These are phyloP conservation scores for Drosophila erecta DNA, from an alignment of 1,140 invertebrate genomes.

Conservation along the genomic window DNA sequence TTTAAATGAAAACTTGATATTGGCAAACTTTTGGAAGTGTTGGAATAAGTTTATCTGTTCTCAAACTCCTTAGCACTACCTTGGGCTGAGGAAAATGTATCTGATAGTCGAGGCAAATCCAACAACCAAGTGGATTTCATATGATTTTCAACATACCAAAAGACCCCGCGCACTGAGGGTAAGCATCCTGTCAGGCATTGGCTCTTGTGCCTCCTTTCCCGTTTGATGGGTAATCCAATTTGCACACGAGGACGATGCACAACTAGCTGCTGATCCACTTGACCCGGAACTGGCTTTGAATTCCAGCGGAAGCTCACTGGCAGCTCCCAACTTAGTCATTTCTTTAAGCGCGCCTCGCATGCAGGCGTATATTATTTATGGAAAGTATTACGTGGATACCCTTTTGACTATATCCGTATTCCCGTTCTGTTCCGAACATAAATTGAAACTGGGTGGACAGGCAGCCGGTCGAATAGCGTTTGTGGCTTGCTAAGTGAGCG, in stretches of 20 bases:
- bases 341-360: constrained; percentile 8
- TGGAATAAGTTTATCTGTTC: too few species aligned
- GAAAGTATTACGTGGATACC: constrained; percentile 19
- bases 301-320: constrained; percentile 16
- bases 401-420: constrained; percentile 32
- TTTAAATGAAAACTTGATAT: too few species aligned
- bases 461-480: background rate
- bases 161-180: constrained; percentile 58
- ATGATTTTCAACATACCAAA: constrained; percentile 62
- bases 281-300: constrained; percentile 27
- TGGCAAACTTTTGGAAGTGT: too few species aligned
- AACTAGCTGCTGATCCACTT: constrained; percentile 47
- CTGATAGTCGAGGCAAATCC: background rate
- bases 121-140: background rate
- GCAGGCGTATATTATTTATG: constrained; percentile 47
- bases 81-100: too few species aligned
- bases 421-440: constrained; percentile 16
- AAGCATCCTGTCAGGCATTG: constrained; percentile 53
- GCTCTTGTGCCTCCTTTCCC: constrained; percentile 11
- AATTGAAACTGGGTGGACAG: constrained; percentile 19
- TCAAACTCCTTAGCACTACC: too few species aligned
- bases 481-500: background rate
- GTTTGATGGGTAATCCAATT: constrained; percentile 51
- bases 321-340: constrained; percentile 20
- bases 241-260: constrained; percentile 46